These are phyloP conservation scores for Apis florea DNA, from an alignment of 1,140 invertebrate genomes.

Conservation along the genomic window DNA sequence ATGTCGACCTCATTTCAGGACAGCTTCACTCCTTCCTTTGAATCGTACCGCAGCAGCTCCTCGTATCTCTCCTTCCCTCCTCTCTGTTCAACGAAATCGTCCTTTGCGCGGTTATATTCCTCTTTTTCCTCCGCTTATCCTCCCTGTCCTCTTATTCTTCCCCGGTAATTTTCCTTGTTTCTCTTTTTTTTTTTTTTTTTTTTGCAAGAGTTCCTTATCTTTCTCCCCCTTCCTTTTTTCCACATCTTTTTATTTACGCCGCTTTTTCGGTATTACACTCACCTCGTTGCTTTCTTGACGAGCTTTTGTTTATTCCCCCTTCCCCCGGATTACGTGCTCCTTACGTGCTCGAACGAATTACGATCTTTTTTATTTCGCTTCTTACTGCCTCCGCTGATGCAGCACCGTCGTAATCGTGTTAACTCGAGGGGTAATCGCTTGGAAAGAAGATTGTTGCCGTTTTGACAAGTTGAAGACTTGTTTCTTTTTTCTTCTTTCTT, in stretches of 20 bases:
- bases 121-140: not conserved
- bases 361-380: not conserved
- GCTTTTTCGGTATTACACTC: not conserved
- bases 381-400: not conserved
- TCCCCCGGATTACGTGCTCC: not conserved
- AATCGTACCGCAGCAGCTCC: slow-evolving; percentile 39
- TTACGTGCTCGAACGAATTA: slow-evolving; percentile 15
- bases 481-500: not conserved
- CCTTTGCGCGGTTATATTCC: not conserved
- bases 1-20: slow-evolving; percentile 67
- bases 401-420: slow-evolving; percentile 4
- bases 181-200: too few species aligned
- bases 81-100: not conserved
- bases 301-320: slow-evolving; percentile 17
- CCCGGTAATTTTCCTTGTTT: too few species aligned
- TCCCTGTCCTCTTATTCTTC: not conserved
- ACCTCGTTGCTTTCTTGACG: slow-evolving; percentile 13
- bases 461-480: slow-evolving; percentile 4
- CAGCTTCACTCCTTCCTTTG: slow-evolving; percentile 55
- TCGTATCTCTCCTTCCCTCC: not conserved
- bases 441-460: not conserved
- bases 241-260: not conserved
- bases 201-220: not conserved
- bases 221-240: too few species aligned
- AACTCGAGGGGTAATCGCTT: slow-evolving; percentile 8